Evolutionary conservation across 2,797 vertebrate genomes (phyloP).

Genomic region (Sebastes hubbsi): DNA sequence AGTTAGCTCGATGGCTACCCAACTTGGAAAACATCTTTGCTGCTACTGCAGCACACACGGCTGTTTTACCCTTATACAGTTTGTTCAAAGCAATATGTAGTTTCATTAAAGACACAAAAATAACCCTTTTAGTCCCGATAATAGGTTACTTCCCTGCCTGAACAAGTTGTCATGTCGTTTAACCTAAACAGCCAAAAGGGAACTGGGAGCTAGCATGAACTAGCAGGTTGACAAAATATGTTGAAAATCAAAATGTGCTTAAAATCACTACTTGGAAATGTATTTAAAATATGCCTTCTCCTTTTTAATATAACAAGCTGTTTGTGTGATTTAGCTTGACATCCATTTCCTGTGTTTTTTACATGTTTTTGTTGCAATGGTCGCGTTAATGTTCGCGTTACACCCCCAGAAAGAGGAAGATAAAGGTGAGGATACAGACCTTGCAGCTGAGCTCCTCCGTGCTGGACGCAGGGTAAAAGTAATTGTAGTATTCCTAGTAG

Average conservation of each 20-base stretch:
- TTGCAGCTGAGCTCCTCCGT: slow-evolving; percentile 91
- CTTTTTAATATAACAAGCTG: neutral
- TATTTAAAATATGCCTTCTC: neutral
- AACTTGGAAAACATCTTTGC: slow-evolving; percentile 51
- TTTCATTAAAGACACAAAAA: neutral
- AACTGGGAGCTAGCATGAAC: slow-evolving; percentile 66
- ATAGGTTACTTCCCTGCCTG: neutral
- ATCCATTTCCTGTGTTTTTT: neutral
- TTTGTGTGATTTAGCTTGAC: neutral
- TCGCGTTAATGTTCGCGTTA: slow-evolving; percentile 5
- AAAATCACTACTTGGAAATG: neutral
- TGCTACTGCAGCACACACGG: neutral
- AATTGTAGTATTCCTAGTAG: slow-evolving; percentile 91
- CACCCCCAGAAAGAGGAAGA: neutral
- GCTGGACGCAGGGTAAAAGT: slow-evolving; percentile 87
- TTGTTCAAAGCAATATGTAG: too few species aligned
- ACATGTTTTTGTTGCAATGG: slow-evolving; percentile 1
- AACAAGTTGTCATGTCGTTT: slow-evolving; percentile 30
- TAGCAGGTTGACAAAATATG: slow-evolving; percentile 57
- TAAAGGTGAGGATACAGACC: slow-evolving; percentile 75
- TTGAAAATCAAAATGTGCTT: neutral
- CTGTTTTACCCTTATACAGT: neutral
- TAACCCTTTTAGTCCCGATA: neutral
- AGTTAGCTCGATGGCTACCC: slow-evolving; percentile 68
- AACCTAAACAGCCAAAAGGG: slow-evolving; percentile 8